phyloP scores from a whole-genome alignment of 1,140 invertebrate species.

The Bacillus rossius region DNA sequence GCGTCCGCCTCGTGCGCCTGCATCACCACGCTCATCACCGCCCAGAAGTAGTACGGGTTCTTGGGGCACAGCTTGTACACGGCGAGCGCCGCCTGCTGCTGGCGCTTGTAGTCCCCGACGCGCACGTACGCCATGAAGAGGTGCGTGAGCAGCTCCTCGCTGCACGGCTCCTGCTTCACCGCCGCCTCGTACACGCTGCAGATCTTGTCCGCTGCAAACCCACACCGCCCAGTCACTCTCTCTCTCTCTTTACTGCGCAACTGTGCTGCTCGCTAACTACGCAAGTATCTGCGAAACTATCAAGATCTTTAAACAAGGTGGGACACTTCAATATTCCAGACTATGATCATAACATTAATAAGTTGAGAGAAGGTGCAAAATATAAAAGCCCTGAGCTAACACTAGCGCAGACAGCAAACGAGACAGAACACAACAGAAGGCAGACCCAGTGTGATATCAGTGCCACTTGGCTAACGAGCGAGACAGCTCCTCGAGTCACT shows the following conservation, averaged over 20 bases:
- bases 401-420: too few species aligned
- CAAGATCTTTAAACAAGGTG: too few species aligned
- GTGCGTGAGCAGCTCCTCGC: slow-evolving; percentile 89
- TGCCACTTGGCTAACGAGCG: too few species aligned
- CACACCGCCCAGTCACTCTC: neutral
- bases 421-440: too few species aligned
- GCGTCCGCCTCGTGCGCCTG: slow-evolving; percentile 49
- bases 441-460: too few species aligned
- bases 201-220: slow-evolving; percentile 73
- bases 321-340: too few species aligned
- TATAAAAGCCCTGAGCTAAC: too few species aligned
- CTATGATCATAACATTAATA: too few species aligned
- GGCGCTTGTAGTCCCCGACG: slow-evolving; percentile 83
- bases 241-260: neutral
- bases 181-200: slow-evolving; percentile 87
- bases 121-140: slow-evolving; percentile 95
- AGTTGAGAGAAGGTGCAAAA: too few species aligned
- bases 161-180: slow-evolving; percentile 73
- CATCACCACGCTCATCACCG: slow-evolving; percentile 92
- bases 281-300: too few species aligned
- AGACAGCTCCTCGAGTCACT: too few species aligned
- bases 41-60: slow-evolving; percentile 98
- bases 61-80: slow-evolving; percentile 89
- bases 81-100: slow-evolving; percentile 82
- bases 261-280: neutral